These are phyloP conservation scores for Phymorhynchus buccinoides DNA, from an alignment of 1,140 invertebrate species.

Conservation along the genomic window DNA sequence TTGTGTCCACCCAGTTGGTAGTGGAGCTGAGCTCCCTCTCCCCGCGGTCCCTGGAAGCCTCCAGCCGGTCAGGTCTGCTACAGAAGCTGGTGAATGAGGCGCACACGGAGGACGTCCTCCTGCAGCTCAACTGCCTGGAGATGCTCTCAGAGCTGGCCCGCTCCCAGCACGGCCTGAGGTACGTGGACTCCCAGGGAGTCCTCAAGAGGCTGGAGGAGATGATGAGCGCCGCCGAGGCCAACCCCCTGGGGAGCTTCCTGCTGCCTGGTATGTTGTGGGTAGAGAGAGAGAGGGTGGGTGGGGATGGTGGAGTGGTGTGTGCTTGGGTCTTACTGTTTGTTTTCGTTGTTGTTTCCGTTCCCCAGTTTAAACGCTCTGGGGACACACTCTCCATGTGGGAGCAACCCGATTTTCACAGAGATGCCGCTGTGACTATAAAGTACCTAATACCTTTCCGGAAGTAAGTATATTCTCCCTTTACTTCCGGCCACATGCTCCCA, in stretches of 20 bases:
- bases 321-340: too few relatives aligned
- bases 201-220: conserved; percentile 79
- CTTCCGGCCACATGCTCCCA: too few relatives aligned
- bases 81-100: conserved; percentile 80
- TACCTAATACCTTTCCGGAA: too few relatives aligned
- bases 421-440: too few relatives aligned
- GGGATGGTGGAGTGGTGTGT: too few relatives aligned
- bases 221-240: conserved; percentile 77
- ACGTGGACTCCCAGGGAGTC: conserved; percentile 80
- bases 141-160: conserved; percentile 81
- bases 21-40: conserved; percentile 79
- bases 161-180: conserved; percentile 81
- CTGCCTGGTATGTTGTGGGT: conserved; percentile 76
- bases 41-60: conserved; percentile 76
- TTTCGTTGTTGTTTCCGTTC: too few relatives aligned
- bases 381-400: too few relatives aligned
- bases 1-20: conserved; percentile 76
- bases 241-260: conserved; percentile 78
- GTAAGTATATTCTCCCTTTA: too few relatives aligned
- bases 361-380: too few relatives aligned
- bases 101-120: conserved; percentile 80
- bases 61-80: conserved; percentile 79
- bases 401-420: too few relatives aligned
- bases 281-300: not conserved
- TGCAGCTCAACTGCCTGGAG: conserved; percentile 85